Base-by-base conservation (phyloP, 2,888 invertebrate species). In the Tineola bisselliella region DNA sequence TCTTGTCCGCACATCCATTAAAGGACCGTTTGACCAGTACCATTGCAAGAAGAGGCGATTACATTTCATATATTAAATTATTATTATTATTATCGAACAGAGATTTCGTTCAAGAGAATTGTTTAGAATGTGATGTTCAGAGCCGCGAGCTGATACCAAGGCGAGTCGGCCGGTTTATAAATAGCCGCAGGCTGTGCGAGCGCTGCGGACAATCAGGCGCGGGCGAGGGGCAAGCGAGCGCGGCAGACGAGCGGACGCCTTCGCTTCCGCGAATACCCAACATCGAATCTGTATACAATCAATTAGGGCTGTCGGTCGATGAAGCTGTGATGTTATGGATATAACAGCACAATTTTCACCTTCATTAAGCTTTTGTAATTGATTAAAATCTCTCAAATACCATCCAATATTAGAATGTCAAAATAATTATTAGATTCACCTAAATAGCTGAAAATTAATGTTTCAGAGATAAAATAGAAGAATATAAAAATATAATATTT, bases 161-260 rank as follows among this genome's bases (percentile, higher is more conserved):
- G 59, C 59, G 59, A 59, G 59, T 59, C 44, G 77, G 70, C 66
- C 68, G 70, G 77, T 82, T 83, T 84, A 84, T 80, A 82, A 84
- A 84, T 84, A 86, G 82, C 82, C 72, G 79, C 81, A 79, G 79
- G 82, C 79, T 81, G 73, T 64, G 69, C 68, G 64, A 68, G 68
- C 65, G 64, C 64, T 68, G 77, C 79, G 52, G 57, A 52, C 56
- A 44, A 19, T 33, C 56, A 25, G 58, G 44, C 48, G 30, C 64
- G 68, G 75, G 79, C 80, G 80, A 79, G 81, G 80, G 81, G 73
- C 65, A 67, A 69, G 69, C 68, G 63, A 68, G 68, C 65, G 64
- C 64, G 68, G 77, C 80, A 84, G 84, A 84, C 84, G 79, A 68
- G 67, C 74, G 81, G 86, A 72, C 84, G 86, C 84, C 69, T 65